Base-by-base conservation (phyloP, 1,140 invertebrate species). In the Mycetomoellerius zeteki region DNA sequence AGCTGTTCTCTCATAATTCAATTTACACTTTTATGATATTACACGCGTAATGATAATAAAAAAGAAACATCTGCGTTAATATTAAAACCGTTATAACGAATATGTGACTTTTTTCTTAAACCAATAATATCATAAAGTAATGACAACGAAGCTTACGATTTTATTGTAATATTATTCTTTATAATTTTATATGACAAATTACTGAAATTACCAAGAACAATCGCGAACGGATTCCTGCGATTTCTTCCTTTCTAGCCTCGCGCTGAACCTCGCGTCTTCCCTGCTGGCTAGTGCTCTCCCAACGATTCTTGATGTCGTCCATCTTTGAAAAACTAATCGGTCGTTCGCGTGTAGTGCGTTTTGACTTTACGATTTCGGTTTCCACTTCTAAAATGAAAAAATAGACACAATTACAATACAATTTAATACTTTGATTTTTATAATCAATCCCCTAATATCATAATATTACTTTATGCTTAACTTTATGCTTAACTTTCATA, bases 181-280 rank as follows among this genome's bases (percentile, higher is more conserved):
- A 7, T 16, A 7, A 0, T 30, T 56, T 56, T 3, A 37, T 16
- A 73, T 43, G 2, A 2, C 2, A 16, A 50, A 16, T 7, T 43
- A 43, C 2, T 43, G 8, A 56, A 64, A 76, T 96, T 93, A 98
- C 97, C 97, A 98, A 96, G 93, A 98, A 98, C 10, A 98, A 95
- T 77, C 97, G 96, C 91, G 97, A 98, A 58, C 98, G 96, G 91
- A 99, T 98, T 84, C 97, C 97, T 92, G 98, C 97, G 86, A 98
- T 97, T 95, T 99, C 98, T 92, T 98, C 97, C 94, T 98, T 98
- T n/a, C 97, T 96, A 89, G 98, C 97, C 91, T 98, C 97, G 8
- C 97, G 96, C 47, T 97, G 95, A 88, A 98, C 97, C 82, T 97
- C 97, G 82, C 97, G 95, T 94, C 91, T 96, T 91, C 91, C 95